Evolutionary conservation across 2,888 invertebrate species (phyloP).

Genomic region (Nomada fucata): DNA sequence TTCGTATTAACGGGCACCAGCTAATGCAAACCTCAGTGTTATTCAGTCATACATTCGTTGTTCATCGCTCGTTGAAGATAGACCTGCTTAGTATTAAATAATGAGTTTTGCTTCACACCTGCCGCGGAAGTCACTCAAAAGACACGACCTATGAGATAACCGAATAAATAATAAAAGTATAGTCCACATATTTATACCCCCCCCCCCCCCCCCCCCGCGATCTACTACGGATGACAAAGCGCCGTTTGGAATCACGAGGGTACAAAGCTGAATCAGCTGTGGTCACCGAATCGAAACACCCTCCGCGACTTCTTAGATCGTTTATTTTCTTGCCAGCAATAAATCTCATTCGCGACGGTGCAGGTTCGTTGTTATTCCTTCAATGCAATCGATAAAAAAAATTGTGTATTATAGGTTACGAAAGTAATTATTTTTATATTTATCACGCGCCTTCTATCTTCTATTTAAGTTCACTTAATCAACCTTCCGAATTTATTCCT

Average conservation of each 20-base stretch:
- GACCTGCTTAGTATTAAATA: no score
- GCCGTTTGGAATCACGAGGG: constrained; percentile 72
- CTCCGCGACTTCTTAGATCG: constrained; percentile 66
- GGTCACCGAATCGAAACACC: constrained; percentile 78
- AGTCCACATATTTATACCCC: constrained; percentile 29
- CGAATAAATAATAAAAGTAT: constrained; percentile 53
- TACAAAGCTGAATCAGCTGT: constrained; percentile 81
- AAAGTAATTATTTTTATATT: not conserved
- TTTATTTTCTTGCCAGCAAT: constrained; percentile 65
- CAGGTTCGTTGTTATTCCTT: constrained; percentile 45
- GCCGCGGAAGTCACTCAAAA: no score
- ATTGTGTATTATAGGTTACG: constrained; percentile 3
- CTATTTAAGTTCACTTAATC: not conserved
- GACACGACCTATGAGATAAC: not conserved
- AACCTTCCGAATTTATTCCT: no score
- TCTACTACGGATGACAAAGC: constrained; percentile 74
- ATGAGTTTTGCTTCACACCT: no score
- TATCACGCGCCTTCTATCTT: no score
- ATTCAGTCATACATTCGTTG: no score
- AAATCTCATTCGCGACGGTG: constrained; percentile 70
- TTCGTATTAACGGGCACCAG: no score
- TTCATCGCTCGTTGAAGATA: no score
- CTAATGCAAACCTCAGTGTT: no score
- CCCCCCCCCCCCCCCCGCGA: not conserved
- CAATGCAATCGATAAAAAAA: constrained; percentile 20